Conservation (phyloP, 1,140 invertebrate species). For the Whitmania pigra region DNA sequence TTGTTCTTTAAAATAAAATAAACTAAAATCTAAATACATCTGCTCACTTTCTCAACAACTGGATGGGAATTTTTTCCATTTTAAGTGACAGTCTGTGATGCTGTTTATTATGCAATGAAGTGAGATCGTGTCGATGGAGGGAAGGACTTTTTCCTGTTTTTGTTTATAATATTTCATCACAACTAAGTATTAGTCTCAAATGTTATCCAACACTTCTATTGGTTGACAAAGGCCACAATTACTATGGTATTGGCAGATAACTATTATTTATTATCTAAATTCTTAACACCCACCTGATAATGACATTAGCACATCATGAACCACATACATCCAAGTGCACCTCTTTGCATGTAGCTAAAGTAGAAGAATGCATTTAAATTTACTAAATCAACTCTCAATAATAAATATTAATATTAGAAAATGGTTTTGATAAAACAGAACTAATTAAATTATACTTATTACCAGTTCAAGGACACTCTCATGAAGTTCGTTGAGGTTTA, state of each 20-base stretch:
- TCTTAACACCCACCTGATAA: slow-evolving; percentile 58
- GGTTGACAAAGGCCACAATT: no score
- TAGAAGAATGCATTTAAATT: no score
- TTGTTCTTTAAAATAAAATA: no score
- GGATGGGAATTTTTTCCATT: not conserved
- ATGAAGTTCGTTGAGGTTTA: slow-evolving; percentile 93
- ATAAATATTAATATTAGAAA: no score
- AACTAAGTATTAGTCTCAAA: no score
- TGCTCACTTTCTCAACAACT: not conserved
- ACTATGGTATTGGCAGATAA: slow-evolving; percentile 22
- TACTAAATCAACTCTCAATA: no score
- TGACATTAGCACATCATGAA: slow-evolving; percentile 96
- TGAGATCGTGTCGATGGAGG: slow-evolving; percentile 83
- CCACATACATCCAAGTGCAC: slow-evolving; percentile 94
- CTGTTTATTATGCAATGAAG: slow-evolving; percentile 69
- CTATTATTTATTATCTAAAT: slow-evolving; percentile 21
- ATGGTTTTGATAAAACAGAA: no score
- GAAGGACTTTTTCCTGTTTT: slow-evolving; percentile 77
- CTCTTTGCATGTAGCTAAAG: slow-evolving; percentile 66
- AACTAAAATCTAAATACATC: not conserved
- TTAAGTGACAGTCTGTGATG: slow-evolving; percentile 73
- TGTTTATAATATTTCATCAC: no score
- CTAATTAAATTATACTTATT: slow-evolving; percentile 23
- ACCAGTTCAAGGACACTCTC: slow-evolving; percentile 88
- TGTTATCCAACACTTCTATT: no score